Base-by-base conservation (phyloP, 2,888 invertebrate genomes). In the Mimumesa dahlbomi region DNA sequence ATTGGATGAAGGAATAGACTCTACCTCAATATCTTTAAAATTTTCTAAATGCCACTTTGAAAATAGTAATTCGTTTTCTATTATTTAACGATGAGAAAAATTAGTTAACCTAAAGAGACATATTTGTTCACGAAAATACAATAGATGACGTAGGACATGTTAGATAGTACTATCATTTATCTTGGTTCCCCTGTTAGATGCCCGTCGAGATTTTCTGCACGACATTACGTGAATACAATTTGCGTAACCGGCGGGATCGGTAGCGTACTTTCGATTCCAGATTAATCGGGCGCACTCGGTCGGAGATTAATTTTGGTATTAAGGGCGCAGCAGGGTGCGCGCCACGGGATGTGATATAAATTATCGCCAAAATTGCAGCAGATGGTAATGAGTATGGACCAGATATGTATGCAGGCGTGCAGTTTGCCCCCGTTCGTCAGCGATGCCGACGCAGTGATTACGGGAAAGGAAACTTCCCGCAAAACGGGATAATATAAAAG, bases 291-390 rank as follows among this genome's bases (percentile, higher is more conserved):
- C 43, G 66, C 75, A 66, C 74, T 48, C 74, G 64, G 67, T 50
- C 66, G 69, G 71, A 77, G 83, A 86, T 87, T 85, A 85, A 86
- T 86, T 84, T 81, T 71, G 77, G 78, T 83, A 84, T 86, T 85
- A 82, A 81, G 76, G 73, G 73, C 85, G 56, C 85, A 79, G 83
- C 82, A 73, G 84, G 85, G 68, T 43, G 73, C 73, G 68, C 74
- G 72, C 75, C 77, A 67, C 77, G 62, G 78, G 75, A 71, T 50
- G 34, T 43, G 58, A 71, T 69, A 84, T 85, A 85, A 86, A 86
- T 85, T 82, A 85, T 82, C 75, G 43, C 63, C 69, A 59, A 82
- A 84, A 83, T 83, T 82, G 76, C 75, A 77, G 68, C 82, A 75
- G 82, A 82, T 83, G 62, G 63, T 77, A 80, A 82, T 82, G 75